Base-by-base conservation (phyloP, 2,113 vertebrate species). In the Macrotis lagotis region DNA sequence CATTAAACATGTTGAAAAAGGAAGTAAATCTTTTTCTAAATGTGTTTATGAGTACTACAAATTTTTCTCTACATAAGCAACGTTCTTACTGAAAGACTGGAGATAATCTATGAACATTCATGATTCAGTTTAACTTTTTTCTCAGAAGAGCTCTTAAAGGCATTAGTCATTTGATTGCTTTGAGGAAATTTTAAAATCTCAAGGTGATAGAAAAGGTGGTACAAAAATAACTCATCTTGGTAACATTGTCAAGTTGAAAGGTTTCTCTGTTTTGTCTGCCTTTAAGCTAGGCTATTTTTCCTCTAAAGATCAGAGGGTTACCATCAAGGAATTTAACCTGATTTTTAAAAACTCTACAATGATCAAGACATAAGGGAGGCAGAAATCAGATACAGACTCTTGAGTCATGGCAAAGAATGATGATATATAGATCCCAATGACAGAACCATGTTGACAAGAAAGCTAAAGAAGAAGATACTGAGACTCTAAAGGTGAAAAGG, bases 261-360 rank as follows among this genome's bases (percentile, higher is more conserved):
- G 74, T 92, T 95, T 22, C 44, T 96, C 90, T 83, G 96, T 97
- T 94, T 44, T 93, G 88, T 90, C 25, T 92, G 91, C 88, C 44
- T 92, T 53, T 93, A 51, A 96, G 90, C 50, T 44, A 96, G 92
- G 48, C 91, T 11, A 91, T 90, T 96, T 88, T 95, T 90, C 14
- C 47, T 96, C 95, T 95, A 52, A 94, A 94, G 93, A 92, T 53
- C 92, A 97, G 53, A 96, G 92, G 92, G 91, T 53, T 95, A 74
- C 88, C 97, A 88, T 95, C 95, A 95, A 37, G 28, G 94, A 96
- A 96, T 94, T 95, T 96, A 97, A 96, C 95, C 94, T 97, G 91
- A 96, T 97, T 95, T 49, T 95, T 74, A 98, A 96, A 97, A 93
- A 90, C 55, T 97, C 96, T 96, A 96, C 91, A 95, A 96, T 96